These are phyloP conservation scores for Gobio gobio DNA, from an alignment of 2,113 vertebrate species.

Conservation along the genomic window DNA sequence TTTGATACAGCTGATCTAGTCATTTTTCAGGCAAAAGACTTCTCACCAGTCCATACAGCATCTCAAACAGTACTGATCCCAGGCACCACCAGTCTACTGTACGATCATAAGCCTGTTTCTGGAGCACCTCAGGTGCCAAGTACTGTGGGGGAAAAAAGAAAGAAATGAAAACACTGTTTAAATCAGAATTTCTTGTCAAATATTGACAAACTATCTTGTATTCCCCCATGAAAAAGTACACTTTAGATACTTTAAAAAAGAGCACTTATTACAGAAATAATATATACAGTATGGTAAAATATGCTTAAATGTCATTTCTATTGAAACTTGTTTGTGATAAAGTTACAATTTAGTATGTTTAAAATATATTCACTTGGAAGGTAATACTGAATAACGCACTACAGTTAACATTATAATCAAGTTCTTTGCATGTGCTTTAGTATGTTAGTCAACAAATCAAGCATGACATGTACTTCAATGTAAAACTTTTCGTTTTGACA, in stretches of 20 bases:
- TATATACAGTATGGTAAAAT: too few species aligned
- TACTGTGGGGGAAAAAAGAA: slow-evolving; percentile 66
- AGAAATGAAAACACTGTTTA: background rate
- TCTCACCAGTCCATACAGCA: slow-evolving; percentile 83
- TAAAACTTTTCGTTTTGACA: too few species aligned
- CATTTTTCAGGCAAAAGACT: background rate
- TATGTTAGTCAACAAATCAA: too few species aligned
- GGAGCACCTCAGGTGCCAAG: slow-evolving; percentile 81
- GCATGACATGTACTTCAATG: too few species aligned
- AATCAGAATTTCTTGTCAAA: background rate
- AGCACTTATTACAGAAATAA: background rate
- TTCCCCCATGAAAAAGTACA: background rate
- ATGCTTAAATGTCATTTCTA: too few species aligned
- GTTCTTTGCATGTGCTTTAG: too few species aligned
- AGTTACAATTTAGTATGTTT: too few species aligned
- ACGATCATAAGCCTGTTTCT: slow-evolving; percentile 83
- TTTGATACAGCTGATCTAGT: background rate
- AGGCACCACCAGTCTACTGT: slow-evolving; percentile 85
- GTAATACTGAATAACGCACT: too few species aligned
- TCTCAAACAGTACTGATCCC: slow-evolving; percentile 84
- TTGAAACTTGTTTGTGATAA: too few species aligned
- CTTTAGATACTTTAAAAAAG: background rate
- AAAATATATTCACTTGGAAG: too few species aligned
- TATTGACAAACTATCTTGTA: background rate
- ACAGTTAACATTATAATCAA: too few species aligned